Percentiles rank a stretch among this genome's conserved stretches.
These are phyloP conservation scores for Anser brachyrhynchus DNA, from an alignment of 2,113 vertebrate species.

Conservation along the genomic window DNA sequence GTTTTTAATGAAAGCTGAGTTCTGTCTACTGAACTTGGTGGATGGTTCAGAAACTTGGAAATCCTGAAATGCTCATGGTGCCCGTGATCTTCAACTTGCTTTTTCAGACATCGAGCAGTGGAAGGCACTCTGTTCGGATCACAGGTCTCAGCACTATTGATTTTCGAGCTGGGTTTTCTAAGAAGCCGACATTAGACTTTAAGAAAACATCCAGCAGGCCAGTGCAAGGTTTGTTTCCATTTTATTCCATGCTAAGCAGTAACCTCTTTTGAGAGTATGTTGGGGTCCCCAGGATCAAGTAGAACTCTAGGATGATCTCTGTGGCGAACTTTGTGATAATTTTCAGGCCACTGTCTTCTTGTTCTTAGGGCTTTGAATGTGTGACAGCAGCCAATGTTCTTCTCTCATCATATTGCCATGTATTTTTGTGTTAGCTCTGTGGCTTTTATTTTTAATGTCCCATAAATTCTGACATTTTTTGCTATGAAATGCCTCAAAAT, in stretches of 20 bases:
- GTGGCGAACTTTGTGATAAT: not conserved
- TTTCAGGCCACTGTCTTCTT: not conserved
- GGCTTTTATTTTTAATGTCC: not conserved
- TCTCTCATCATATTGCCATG: not conserved
- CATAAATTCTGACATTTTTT: not conserved
- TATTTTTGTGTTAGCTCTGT: not conserved
- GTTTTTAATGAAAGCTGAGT: not conserved
- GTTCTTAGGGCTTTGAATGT: not conserved
- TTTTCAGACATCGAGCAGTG: slow-evolving; percentile 88
- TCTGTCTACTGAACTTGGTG: not conserved
- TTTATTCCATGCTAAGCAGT: not conserved
- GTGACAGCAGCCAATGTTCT: not conserved
- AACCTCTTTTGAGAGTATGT: not conserved
- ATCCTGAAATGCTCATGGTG: not conserved
- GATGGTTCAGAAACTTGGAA: not conserved
- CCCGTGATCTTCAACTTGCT: not conserved
- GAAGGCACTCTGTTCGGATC: slow-evolving; percentile 93
- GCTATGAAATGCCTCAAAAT: not conserved
- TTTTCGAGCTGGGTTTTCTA: slow-evolving; percentile 94
- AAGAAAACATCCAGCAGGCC: slow-evolving; percentile 90
- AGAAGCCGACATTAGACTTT: slow-evolving; percentile 89
- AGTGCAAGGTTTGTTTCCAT: slow-evolving; percentile 84
- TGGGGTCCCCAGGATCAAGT: not conserved
- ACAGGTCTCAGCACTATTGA: slow-evolving; percentile 97
- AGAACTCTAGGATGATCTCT: not conserved